Evolutionary conservation across 2,888 invertebrate genomes (phyloP), one percentile per base, ranked within the genome.

Genomic region (Dolichopus griseipennis): DNA sequence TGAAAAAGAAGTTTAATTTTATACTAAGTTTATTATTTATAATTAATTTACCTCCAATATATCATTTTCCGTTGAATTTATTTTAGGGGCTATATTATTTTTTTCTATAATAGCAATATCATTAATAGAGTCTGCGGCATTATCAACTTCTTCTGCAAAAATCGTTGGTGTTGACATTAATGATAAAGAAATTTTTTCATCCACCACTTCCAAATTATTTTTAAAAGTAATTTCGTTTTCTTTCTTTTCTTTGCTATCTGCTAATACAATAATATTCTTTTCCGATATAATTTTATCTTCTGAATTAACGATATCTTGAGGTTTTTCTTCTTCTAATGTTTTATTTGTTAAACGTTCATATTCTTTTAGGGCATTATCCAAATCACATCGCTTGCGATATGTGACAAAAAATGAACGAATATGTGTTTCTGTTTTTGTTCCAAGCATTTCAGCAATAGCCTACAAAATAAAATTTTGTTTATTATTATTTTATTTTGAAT

Each of bases 371-470:
- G 93, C 88, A 21, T 87, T 87, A 80, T 97, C 96, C 73, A 97
- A 84, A 82, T 93, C 93, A 82, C 91, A 95, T 69, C 93, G 88
- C 73, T 93, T 89, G 65, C 95, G 88, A 82, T 97, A 93, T 78
- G 93, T 95, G 10, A 92, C 87, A 82, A 93, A 97, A 83, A 97
- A 97, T 66, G 90, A 90, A 72, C 95, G 89, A 65, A 97, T 86
- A 79, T 97, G 96, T 66, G 91, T 89, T 81, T 96, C 97, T 1
- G 93, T 95, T 84, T 97, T 97, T 67, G 95, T 97, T 71, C 95
- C 95, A 72, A 97, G 87, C 15, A 95, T 90, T 79, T 97, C 96
- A 20, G 97, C 95, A 73, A 97, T 97, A 41, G 95, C 93, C 83
- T 93, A 88, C 81, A 12, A 52, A 18, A 52, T 12, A 52, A 52